Base-by-base conservation (phyloP, 2,888 invertebrate species). In the Carcina quercana region DNA sequence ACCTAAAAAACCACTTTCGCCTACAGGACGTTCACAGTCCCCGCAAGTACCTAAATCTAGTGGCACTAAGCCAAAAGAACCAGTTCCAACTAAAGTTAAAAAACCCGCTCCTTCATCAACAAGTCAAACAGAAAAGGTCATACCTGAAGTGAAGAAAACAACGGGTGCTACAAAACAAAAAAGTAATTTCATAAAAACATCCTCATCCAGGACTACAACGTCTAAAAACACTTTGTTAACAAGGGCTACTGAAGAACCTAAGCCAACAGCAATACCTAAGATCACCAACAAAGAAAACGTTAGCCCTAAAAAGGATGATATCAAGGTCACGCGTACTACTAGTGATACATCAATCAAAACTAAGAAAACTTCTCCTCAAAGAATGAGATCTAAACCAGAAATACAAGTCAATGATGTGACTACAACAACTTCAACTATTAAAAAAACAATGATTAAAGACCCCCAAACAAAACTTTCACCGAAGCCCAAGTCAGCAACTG, bases 341-440 rank as follows among this genome's bases (percentile, higher is more conserved):
- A 88, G 87, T 52, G 88, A 89, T 34, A 80, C 80, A 32, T 59
- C 83, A n/a, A 76, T 87, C 5, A 88, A 86, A 58, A 59, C 75
- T 1, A 74, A 76, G 41, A 78, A 79, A 48, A 50, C 47, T 40
- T 60, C 74, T 1, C 82, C 86, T 4, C 74, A 78, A 40, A 64
- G 76, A 54, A 65, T 78, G 33, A 83, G 69, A 43, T 80, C 84
- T 0, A 85, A 82, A 42, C 84, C 85, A 19, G 85, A 85, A 62
- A 83, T 85, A 40, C 73, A 78, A 53, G 66, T 83, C 1, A 74
- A 63, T 42, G 74, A 78, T 30, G 49, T 69, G 32, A 64, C 71
- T 4, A 40, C 47, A 4, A 53, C 50, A 17, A 45, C 43, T 25
- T 43, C 40, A 55, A 39, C 47, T 8, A 25, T 53, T 42, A 53